Evolutionary conservation across 1,140 invertebrate species (phyloP), one percentile per base, ranked within the genome.

Genomic region (Macrobrachium rosenbergii): DNA sequence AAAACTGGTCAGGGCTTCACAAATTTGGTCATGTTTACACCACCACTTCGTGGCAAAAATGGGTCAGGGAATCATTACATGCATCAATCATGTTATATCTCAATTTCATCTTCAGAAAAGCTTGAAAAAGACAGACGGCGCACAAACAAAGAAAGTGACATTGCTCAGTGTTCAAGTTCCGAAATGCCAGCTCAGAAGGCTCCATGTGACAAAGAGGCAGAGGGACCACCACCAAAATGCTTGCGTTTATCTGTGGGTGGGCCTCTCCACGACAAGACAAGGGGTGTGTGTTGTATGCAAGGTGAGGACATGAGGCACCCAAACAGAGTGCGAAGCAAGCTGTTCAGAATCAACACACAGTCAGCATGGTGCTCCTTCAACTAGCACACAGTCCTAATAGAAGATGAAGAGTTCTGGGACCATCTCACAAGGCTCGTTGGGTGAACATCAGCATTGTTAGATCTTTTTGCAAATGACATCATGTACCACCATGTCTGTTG

Each of bases 401-500:
- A 10, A 45, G 8, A 77, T n/a, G 19, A 45, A 19, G 75, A 77
- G 6, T 52, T 77, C 8, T 43, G 75, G 37, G 43, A 77, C 52
- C 43, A 19, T 77, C 10, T 77, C 75, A 77, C 75, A 43, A 7
- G 37, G n/a, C 67, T 77, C 16, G 75, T 45, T 17, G 21, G 52
- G n/a, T 77, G 28, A 77, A 77, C 67, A 19, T 72, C 43, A 77
- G 14, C 7, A 45, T n/a, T 6, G n/a, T n/a, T n/a, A n/a, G n/a
- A n/a, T n/a, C n/a, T n/a, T 43, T 37, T 52, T 14, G 75, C 75
- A 77, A 77, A 77, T 77, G 37, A 52, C 75, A 45, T 80, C 12
- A 63, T 80, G 78, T 10, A 80, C 78, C 59, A 80, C 78, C 45
- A 63, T 80, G 78, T 14, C 59, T 80, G 78, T 60, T 63, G 60